These are phyloP conservation scores for Magallana nippona DNA, from an alignment of 2,888 invertebrate species.

Conservation along the genomic window DNA sequence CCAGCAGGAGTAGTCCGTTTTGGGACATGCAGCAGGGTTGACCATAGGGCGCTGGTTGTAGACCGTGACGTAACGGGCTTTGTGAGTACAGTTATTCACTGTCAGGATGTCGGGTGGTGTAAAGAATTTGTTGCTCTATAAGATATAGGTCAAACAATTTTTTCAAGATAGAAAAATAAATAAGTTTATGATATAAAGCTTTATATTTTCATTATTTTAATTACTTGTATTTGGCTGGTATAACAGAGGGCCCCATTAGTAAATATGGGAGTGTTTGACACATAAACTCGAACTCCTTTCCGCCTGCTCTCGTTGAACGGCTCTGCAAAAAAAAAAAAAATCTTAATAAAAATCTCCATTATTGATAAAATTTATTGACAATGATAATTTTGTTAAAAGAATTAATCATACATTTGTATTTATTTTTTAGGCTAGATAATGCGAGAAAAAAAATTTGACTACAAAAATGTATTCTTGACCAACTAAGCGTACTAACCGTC, in stretches of 20 bases:
- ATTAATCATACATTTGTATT: no score
- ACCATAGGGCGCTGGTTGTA: conserved; percentile 51
- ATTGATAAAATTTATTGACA: not conserved
- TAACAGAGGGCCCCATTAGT: conserved; percentile 62
- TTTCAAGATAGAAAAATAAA: no score
- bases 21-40: conserved; percentile 57
- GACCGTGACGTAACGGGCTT: conserved; percentile 58
- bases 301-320: conserved; percentile 57
- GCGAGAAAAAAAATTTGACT: not conserved
- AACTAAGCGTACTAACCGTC: conserved; percentile 54
- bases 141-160: not conserved
- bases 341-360: no score
- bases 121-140: conserved; percentile 51
- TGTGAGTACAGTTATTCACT: conserved; percentile 59
- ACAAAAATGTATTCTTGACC: no score
- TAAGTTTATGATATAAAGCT: no score
- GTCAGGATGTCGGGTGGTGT: conserved; percentile 58
- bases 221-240: conserved; percentile 47
- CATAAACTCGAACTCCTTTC: conserved; percentile 59
- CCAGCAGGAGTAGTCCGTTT: conserved; percentile 63
- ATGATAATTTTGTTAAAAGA: not conserved
- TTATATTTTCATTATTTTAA: no score
- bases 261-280: conserved; percentile 57
- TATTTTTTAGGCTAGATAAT: not conserved
- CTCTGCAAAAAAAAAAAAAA: conserved; percentile 42